Base-by-base conservation (phyloP, 2,113 vertebrate genomes). In the Lepisosteus osseus region DNA sequence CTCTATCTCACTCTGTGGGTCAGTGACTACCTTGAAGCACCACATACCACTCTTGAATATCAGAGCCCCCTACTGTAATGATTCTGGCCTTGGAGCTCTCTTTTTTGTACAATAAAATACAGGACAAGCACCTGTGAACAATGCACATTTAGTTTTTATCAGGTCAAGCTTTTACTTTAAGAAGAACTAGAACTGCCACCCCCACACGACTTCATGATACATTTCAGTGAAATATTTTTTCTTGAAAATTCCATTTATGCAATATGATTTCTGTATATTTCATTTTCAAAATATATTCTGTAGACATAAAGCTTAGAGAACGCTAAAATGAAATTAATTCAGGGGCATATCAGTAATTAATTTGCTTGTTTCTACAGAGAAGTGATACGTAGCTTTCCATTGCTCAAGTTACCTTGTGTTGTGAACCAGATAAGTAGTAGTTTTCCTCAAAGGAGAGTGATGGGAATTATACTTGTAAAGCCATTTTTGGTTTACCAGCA, bases 341-440 rank as follows among this genome's bases (percentile, higher is more conserved):
- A 77, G 62, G 66, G 74, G 68, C 75, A 71, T 65, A 67, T 79
- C 74, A 67, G 47, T 47, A 65, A 55, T 65, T 9, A 65, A 65
- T 72, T 54, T 51, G 47, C n/a, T 65, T 44, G 42, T 64, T 42
- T 71, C 69, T 71, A 29, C 47, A 55, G 54, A 44, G 45, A 65
- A 17, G n/a, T 71, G 71, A 71, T 79, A 79, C 62, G 72, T 74
- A 71, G 62, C 54, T 77, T 70, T 72, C 45, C 72, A 70, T 74
- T 75, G 69, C 55, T 73, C 51, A 76, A 75, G 82, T 75, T 80
- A 68, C 75, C 68, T 47, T 82, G 81, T 82, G 84, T 80, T 85
- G 84, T 86, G 83, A 78, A 78, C 29, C 76, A 86, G 86, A 86
- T 85, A 86, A 87, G 88, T 88, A 86, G 86, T 85, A 85, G 83